phyloP scores from a whole-genome alignment of 2,113 vertebrate genomes.

The Guaruba guarouba region DNA sequence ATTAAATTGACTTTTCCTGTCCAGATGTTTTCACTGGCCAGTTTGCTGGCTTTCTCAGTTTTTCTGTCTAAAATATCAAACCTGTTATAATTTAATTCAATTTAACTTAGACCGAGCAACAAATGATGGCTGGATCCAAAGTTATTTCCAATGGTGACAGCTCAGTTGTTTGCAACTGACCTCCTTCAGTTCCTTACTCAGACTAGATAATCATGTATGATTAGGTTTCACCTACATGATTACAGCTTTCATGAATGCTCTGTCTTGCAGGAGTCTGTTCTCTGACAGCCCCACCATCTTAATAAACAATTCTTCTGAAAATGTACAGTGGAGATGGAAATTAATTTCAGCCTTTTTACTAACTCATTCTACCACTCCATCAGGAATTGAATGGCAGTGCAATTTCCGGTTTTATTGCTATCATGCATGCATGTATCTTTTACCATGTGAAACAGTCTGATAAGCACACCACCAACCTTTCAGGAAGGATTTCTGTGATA shows the following conservation, averaged over 20 bases:
- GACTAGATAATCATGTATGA: neutral
- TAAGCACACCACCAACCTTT: neutral
- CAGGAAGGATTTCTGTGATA: neutral
- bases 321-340: neutral
- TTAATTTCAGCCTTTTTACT: neutral
- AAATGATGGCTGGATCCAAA: neutral
- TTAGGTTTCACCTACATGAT: neutral
- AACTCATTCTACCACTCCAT: neutral
- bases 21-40: constrained; percentile 11
- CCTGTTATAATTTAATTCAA: neutral
- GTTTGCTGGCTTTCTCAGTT: neutral
- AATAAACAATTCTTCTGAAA: neutral
- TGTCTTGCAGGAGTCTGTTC: neutral
- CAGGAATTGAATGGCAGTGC: neutral
- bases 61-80: constrained; percentile 9
- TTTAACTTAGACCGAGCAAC: neutral
- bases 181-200: neutral
- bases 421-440: neutral
- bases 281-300: neutral
- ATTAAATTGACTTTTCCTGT: neutral
- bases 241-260: neutral
- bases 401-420: neutral
- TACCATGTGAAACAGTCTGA: neutral
- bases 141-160: neutral
- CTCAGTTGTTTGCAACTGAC: neutral